Evolutionary conservation across 2,113 vertebrate genomes (phyloP), one percentile per base, ranked within the genome.

Genomic region (Sebastes fasciatus): DNA sequence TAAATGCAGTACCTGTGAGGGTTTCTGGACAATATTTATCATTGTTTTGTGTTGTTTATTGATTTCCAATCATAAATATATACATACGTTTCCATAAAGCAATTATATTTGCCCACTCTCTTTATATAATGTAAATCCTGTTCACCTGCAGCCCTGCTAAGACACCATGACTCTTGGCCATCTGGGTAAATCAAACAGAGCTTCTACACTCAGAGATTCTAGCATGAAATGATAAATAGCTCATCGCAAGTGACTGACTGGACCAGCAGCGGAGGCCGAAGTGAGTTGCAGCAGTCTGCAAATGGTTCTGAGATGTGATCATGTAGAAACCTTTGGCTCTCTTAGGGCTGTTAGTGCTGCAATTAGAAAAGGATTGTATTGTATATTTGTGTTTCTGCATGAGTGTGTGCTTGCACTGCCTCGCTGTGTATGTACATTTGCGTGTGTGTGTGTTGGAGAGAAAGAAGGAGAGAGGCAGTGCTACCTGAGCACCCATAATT

Each of bases 401-500:
- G 34, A 70, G 70, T 85, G 74, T 77, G 58, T 69, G 48, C 23
- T 49, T 85, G 54, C 48, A 12, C 52, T 61, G 51, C 17, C 0
- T 13, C 17, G 51, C 17, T 75, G 67, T 73, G 45, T 66, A 51
- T 58, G 17, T 45, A 34, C 54, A 68, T 71, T 52, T 84, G 78
- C 60, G 26, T 73, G 55, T 60, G 68, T 79, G 77, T 83, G 57
- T 79, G 70, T 81, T 42, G 48, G 48, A 57, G 55, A 61, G 66
- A 80, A 58, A 70, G 65, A 67, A 10, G 3, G 54, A 80, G 79
- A 40, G 75, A 74, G 61, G 79, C 71, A 43, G 49, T 26, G 63
- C 85, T 86, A 93, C 88, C 89, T 94, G 93, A 90, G 74, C 84
- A 89, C 88, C 91, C 90, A 89, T 92, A 95, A 94, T 93, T 94